Conservation (phyloP, 2,113 vertebrate species). For the Oxyura jamaicensis region DNA sequence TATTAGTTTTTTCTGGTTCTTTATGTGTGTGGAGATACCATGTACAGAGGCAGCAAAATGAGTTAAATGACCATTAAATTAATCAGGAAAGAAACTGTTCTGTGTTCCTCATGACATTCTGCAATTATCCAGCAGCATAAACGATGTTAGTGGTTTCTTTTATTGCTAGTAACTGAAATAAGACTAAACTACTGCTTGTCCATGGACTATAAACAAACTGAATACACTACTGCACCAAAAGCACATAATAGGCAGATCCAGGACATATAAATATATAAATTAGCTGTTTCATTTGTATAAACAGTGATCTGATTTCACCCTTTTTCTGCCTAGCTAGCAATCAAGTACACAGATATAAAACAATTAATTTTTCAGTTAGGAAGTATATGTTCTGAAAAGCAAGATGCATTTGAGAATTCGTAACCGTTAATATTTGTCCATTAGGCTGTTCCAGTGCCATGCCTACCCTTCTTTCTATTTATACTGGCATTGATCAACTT, state of each 20-base stretch:
- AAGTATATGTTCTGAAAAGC: conserved; percentile 16
- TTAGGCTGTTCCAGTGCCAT: conserved; percentile 50
- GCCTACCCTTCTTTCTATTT: conserved; percentile 78
- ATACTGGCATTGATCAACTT: conserved; percentile 84
- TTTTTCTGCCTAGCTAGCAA: conserved; percentile 24
- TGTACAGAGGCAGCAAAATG: background rate
- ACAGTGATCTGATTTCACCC: background rate
- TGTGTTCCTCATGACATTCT: background rate
- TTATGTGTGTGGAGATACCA: background rate
- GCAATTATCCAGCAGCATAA: conserved; percentile 1
- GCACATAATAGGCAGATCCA: background rate
- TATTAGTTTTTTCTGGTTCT: background rate
- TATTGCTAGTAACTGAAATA: background rate
- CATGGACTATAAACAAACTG: background rate
- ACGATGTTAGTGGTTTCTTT: background rate
- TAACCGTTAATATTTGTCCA: conserved; percentile 50
- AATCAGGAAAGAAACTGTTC: conserved; percentile 6
- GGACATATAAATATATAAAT: background rate
- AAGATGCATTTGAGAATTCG: conserved; percentile 9
- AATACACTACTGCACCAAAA: background rate
- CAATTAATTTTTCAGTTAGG: too few species aligned
- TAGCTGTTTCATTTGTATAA: conserved; percentile 5
- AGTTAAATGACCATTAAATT: conserved; percentile 4
- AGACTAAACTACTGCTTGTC: background rate
- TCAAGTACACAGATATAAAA: background rate